A percentile compares a stretch with the other conserved stretches of the same genome.
These are phyloP conservation scores for Channa argus DNA, from an alignment of 2,113 vertebrate genomes.

Conservation along the genomic window DNA sequence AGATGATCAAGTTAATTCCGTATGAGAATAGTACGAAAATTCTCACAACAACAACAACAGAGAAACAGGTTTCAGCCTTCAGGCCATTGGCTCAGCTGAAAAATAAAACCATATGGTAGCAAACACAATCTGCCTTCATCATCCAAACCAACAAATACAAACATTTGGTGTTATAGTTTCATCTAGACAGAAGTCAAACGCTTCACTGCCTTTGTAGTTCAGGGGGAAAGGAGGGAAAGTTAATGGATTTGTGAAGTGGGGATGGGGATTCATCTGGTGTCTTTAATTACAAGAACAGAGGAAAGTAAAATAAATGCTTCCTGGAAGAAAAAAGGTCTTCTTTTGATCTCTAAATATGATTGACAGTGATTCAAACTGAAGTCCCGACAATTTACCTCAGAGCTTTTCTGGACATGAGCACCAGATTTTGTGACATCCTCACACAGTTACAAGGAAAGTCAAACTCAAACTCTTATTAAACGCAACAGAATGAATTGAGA, in stretches of 20 bases:
- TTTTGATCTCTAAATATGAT: no score
- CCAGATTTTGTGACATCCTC: no score
- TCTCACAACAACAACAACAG: slow-evolving; percentile 23
- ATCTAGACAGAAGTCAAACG: slow-evolving; percentile 62
- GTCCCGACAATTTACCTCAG: no score
- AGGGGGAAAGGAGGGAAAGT: slow-evolving; percentile 15
- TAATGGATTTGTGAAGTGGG: slow-evolving; percentile 38
- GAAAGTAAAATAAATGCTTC: no score
- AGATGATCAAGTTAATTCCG: slow-evolving; percentile 26
- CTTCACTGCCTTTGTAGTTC: slow-evolving; percentile 57
- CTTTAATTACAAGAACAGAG: no score
- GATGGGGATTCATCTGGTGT: no score
- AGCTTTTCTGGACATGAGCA: no score
- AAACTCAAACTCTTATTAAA: no score
- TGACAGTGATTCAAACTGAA: no score
- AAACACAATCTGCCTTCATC: slow-evolving; percentile 48
- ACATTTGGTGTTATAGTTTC: slow-evolving; percentile 47
- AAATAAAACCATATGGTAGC: slow-evolving; percentile 74
- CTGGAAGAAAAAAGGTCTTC: no score
- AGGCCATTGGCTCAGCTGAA: slow-evolving; percentile 49
- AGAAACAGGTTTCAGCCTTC: slow-evolving; percentile 48
- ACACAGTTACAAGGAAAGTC: no score
- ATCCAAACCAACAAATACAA: slow-evolving; percentile 56
- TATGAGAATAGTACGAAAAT: slow-evolving; percentile 23
- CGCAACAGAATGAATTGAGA: no score